Evolutionary conservation across 2,797 vertebrate genomes (phyloP).

Genomic region (Tenualosa thibaudeaui): DNA sequence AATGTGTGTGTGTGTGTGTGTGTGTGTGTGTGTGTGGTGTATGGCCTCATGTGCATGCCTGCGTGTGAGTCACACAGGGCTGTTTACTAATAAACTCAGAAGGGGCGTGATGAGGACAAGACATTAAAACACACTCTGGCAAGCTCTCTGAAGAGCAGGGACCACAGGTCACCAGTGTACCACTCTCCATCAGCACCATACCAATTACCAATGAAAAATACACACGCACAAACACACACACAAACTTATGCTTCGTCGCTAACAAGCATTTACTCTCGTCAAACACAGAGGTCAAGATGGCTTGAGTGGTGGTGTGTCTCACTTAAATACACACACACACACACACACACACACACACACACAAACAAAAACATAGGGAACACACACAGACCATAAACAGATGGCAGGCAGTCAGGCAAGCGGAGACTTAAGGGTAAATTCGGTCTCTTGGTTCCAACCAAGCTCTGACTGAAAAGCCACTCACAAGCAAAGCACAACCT

Average conservation of each 20-base stretch:
- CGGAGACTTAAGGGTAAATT: not conserved
- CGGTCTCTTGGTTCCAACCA: not conserved
- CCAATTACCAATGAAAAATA: not conserved
- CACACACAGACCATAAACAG: not conserved
- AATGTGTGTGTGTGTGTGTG: not conserved
- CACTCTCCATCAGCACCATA: not conserved
- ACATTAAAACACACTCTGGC: not conserved
- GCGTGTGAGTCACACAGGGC: not conserved
- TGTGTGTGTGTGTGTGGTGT: no score
- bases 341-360: constrained; percentile 16
- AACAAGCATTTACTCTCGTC: not conserved
- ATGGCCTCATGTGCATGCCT: not conserved
- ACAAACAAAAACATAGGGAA: not conserved
- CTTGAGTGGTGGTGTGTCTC: not conserved
- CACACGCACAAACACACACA: constrained; percentile 30
- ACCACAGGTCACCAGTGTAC: not conserved
- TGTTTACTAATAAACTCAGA: not conserved
- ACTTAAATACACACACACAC: not conserved
- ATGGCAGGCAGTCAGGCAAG: not conserved
- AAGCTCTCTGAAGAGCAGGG: not conserved
- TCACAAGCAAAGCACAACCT: not conserved
- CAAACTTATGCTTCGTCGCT: not conserved
- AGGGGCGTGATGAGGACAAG: not conserved
- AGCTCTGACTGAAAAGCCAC: constrained; percentile 1
- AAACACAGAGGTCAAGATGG: not conserved